These are phyloP conservation scores for Probaryconus sp. DNA, from an alignment of 1,140 invertebrate genomes.

Conservation along the genomic window DNA sequence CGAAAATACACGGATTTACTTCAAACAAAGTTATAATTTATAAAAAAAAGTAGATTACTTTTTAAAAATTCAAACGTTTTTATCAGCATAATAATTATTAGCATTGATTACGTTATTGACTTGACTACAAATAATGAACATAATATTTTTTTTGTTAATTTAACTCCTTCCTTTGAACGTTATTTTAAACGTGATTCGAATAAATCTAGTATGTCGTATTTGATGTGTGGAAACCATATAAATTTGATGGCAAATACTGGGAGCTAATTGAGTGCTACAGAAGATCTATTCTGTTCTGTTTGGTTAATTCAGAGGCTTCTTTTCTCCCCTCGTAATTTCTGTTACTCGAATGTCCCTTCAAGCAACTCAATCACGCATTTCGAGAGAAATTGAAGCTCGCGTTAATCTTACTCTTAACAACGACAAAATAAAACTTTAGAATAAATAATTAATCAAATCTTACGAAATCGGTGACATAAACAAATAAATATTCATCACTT, in stretches of 20 bases:
- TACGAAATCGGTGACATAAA: no score
- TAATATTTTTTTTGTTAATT: no score
- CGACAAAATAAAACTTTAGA: neutral
- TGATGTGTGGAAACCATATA: constrained; percentile 62
- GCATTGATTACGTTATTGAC: no score
- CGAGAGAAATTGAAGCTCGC: constrained; percentile 22
- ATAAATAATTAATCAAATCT: neutral
- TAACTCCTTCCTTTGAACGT: constrained; percentile 23
- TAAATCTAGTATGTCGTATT: constrained; percentile 20
- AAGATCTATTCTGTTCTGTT: constrained; percentile 63
- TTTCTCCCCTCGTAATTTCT: constrained; percentile 33
- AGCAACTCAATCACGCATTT: constrained; percentile 1
- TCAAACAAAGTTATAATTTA: constrained; percentile 10
- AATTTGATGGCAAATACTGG: constrained; percentile 61
- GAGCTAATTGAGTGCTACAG: constrained; percentile 67
- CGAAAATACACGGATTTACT: constrained; percentile 23
- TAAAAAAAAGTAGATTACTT: no score
- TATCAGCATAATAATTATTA: no score
- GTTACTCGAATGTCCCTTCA: constrained; percentile 5
- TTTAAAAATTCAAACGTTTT: neutral
- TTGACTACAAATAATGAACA: neutral
- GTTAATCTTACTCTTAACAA: constrained; percentile 12
- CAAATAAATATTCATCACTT: no score
- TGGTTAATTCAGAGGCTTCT: constrained; percentile 65
- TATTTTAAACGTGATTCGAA: constrained; percentile 28